Evolutionary conservation across 2,797 vertebrate species (phyloP), one percentile per base, ranked within the genome.

Genomic region (Premnoplex brunnescens): DNA sequence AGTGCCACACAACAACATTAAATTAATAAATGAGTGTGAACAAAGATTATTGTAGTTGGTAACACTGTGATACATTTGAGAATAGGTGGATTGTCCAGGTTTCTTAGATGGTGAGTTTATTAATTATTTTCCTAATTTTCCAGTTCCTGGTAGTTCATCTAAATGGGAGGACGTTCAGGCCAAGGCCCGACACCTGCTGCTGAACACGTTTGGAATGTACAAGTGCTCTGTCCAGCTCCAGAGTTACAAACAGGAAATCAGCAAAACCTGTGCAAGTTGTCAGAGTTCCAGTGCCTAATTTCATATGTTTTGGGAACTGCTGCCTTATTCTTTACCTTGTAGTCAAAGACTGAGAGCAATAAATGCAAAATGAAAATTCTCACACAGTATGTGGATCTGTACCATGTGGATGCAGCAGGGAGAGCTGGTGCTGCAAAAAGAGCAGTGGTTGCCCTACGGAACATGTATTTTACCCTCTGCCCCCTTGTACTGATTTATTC

Each of bases 81-180:
- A 74, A 66, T 16, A 56, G 37, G 10, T 85, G 32, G 39, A 60
- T 69, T 41, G 32, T 56, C 37, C 28, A 54, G 12, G 12, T 76
- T 77, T 59, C n/a, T 81, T 46, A n/a, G 55, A 26, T 37, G 60
- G 9, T 78, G 41, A 80, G 43, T 80, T 73, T 59, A n/a, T 37
- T 52, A 37, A 82, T 77, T 37, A 8, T 85, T 79, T 89, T 96
- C 67, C 96, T 96, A 24, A 82, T 86, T 88, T 97, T 97, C 55
- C 97, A 99, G 99, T 96, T 93, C 98, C 99, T 71, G 98, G 98
- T 95, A 98, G 98, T 92, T 98, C 97, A 68, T 97, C 97, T 58
- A 98, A 98, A 89, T 99, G 99, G 99, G 99, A 99, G 71, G 99
- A 99, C 3, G 98, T 99, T 82, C 99, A 99, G 97, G 97, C 97